phyloP scores from a whole-genome alignment of 2,113 vertebrate species.

The Cepphus grylle region DNA sequence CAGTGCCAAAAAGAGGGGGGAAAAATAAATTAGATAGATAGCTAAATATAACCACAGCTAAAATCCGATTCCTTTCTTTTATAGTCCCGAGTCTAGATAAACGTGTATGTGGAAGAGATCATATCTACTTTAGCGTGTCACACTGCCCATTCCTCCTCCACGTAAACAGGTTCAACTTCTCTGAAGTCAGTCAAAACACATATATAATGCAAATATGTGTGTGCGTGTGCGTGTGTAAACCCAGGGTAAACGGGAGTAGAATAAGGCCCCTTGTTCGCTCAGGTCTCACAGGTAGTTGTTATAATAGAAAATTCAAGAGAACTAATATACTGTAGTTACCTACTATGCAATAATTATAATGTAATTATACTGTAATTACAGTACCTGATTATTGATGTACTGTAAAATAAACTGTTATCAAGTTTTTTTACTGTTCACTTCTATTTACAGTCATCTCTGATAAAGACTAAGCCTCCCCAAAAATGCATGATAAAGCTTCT shows the following conservation, averaged over 20 bases:
- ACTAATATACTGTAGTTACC: slow-evolving; percentile 4
- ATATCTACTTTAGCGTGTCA: not conserved
- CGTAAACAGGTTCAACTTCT: not conserved
- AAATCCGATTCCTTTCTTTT: not conserved
- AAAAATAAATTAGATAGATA: not conserved
- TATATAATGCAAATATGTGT: not conserved
- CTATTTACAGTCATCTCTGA: slow-evolving; percentile 58
- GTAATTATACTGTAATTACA: slow-evolving; percentile 54
- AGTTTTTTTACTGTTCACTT: slow-evolving; percentile 47
- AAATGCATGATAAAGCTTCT: slow-evolving; percentile 65
- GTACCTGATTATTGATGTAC: slow-evolving; percentile 44
- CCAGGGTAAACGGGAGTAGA: not conserved
- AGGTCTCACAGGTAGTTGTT: not conserved
- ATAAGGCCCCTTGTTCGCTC: not conserved
- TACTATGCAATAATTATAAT: slow-evolving; percentile 7
- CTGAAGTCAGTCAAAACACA: not conserved
- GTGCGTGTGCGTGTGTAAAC: not conserved
- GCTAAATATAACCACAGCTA: not conserved
- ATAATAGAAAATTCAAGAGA: not conserved
- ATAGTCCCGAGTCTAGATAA: not conserved
- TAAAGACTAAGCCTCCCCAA: slow-evolving; percentile 56
- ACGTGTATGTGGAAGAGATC: not conserved
- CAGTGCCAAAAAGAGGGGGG: not conserved
- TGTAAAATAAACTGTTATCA: slow-evolving; percentile 52
- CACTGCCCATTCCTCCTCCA: not conserved